A percentile compares a stretch with the other conserved stretches of the same genome.
Evolutionary conservation across 2,888 invertebrate species (phyloP).

Genomic region (Melanostoma mellinum): DNA sequence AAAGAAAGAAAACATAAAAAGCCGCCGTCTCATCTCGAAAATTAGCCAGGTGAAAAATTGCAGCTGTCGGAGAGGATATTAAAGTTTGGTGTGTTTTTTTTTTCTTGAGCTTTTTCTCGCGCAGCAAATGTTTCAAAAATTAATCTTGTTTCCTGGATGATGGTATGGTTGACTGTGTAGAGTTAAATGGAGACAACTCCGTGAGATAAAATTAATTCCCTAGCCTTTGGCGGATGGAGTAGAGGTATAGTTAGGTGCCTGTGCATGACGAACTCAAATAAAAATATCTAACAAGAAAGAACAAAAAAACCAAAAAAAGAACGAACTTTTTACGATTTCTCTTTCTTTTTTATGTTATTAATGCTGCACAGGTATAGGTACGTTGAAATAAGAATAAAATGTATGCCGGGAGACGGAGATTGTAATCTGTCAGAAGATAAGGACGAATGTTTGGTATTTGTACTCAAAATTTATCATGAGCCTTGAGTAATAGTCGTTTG

Average conservation of each 20-base stretch:
- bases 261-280: conserved; percentile 57
- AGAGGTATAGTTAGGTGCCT: not conserved
- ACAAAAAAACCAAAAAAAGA: conserved; percentile 54
- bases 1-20: conserved; percentile 46
- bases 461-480: conserved; percentile 65
- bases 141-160: conserved; percentile 59
- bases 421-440: conserved; percentile 57
- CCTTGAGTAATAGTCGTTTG: conserved; percentile 59
- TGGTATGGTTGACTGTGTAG: conserved; percentile 22
- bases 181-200: conserved; percentile 64
- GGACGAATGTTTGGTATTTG: conserved; percentile 64
- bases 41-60: conserved; percentile 73
- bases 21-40: conserved; percentile 72
- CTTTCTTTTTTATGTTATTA: conserved; percentile 2
- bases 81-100: conserved; percentile 58
- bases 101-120: not conserved
- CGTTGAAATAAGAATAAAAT: conserved; percentile 60
- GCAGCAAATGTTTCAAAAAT: conserved; percentile 70
- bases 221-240: not conserved
- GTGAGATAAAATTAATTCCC: conserved; percentile 65
- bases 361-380: not conserved
- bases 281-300: conserved; percentile 60
- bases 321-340: conserved; percentile 4
- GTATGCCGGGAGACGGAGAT: conserved; percentile 15
- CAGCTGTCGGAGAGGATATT: conserved; percentile 73